These are phyloP conservation scores for Corythoichthys haematopterus DNA, from an alignment of 2,113 vertebrate species.

Conservation along the genomic window DNA sequence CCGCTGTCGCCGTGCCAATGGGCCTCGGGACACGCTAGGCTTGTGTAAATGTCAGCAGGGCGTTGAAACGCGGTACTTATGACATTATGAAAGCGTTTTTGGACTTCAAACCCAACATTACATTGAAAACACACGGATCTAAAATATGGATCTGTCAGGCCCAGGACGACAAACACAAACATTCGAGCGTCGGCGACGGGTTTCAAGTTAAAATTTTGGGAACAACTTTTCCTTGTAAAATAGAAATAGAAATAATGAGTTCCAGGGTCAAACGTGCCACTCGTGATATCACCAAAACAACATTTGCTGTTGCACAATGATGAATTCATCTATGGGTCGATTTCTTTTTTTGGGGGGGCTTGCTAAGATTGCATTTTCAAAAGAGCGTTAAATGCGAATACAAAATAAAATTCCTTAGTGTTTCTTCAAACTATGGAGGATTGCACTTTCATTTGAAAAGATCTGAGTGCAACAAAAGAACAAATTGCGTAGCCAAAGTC, in stretches of 20 bases:
- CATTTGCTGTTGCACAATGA: background rate
- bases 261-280: background rate
- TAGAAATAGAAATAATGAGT: background rate
- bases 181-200: background rate
- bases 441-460: no score
- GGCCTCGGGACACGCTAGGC: slow-evolving; percentile 13
- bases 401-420: no score
- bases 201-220: background rate
- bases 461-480: no score
- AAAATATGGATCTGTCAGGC: slow-evolving; percentile 6
- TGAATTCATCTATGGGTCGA: background rate
- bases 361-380: no score
- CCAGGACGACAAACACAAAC: background rate
- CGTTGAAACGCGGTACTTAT: slow-evolving; percentile 19
- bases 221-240: background rate
- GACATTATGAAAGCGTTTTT: slow-evolving; percentile 17
- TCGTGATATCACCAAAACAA: background rate
- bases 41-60: slow-evolving; percentile 15
- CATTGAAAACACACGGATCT: slow-evolving; percentile 18
- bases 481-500: no score
- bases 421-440: no score
- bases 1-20: slow-evolving; percentile 17
- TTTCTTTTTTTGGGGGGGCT: background rate
- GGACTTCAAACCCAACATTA: slow-evolving; percentile 3
- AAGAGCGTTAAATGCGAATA: no score